Base-by-base conservation (phyloP, 2,797 vertebrate species). In the Chromis chromis region DNA sequence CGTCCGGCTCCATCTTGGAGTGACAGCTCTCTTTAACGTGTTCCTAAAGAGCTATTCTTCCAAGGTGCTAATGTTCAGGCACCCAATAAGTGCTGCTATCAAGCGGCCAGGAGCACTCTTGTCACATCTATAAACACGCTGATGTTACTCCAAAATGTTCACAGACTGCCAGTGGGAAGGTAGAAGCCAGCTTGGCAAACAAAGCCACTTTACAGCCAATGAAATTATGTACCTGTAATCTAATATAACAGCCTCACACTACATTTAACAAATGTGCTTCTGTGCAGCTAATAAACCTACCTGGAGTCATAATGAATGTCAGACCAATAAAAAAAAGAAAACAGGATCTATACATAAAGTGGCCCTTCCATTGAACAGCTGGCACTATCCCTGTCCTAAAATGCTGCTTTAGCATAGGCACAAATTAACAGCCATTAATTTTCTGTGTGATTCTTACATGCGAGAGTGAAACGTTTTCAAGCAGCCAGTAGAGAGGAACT, bases 11-110 rank as follows among this genome's bases (percentile, higher is more conserved):
- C 53, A 6, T 83, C 78, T 81, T 65, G 24, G 70, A 84, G 57
- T 83, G 85, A 86, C 83, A 79, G 70, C 52, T 74, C 86, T 78
- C 70, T 82, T 81, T 82, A 87, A 84, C 66, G 11, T 4, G 1
- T 82, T 85, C 85, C 76, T 74, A 80, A 88, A 86, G 87, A 83
- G 78, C 71, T 28, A 63, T 84, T 88, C 79, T 66, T 76, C 60
- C 60, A 73, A 86, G 67, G 79, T 78, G 82, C 76, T 82, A 82
- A 88, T 83, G 83, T 78, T 70, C 75, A 21, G 53, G 70, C 74
- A 81, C 73, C 73, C 72, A 70, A 72, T 83, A 85, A 89, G 75
- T 70, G 77, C 65, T 55, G 81, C 86, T 54, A 74, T 91, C 84
- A 91, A 74, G 73, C 24, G 4, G 75, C 82, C 57, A 59, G 79